Base-by-base conservation (phyloP, 2,113 vertebrate genomes). In the Spheniscus mendiculus region DNA sequence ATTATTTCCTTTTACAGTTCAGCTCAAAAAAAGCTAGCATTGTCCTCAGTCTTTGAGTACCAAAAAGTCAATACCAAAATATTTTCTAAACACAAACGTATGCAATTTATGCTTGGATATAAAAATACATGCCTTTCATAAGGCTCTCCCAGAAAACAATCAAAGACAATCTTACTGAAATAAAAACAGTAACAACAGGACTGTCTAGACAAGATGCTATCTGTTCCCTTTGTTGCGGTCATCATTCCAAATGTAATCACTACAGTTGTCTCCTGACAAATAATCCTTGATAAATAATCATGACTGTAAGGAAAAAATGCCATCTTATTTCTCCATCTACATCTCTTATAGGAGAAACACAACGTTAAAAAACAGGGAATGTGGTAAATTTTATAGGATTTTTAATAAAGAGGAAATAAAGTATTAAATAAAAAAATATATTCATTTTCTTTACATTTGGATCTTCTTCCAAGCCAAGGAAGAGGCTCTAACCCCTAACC, bases 51-150 rank as follows among this genome's bases (percentile, higher is more conserved):
- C 21, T 56, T 19, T 40, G 18, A 82, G 71, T 56, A 55, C 5
- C 5, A 89, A 87, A 73, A 65, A 50, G 25, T 53, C 25, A 78
- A 71, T 47, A 85, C 1, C 3, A 65, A 59, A 65, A 44, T 38
- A 8, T 18, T 71, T 92, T 72, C 23, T 47, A 38, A 79, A 80
- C 5, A 23, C 3, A 47, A 65, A 52, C 1, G 0, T 73, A 69
- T 4, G 10, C 2, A 1, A 45, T 58, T 87, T 67, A n/a, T 32
- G 0, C 0, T 30, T 29, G 14, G 10, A 38, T 67, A 67, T 63
- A 71, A 50, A 89, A 73, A 59, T 32, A 40, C 5, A 30, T 65
- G 8, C 0, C 8, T 90, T 74, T 56, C 12, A 2, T 44, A 63
- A 63, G 52, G 30, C 4, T 59, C 3, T 34, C 36, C 22, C 49